Base-by-base conservation (phyloP, 2,113 vertebrate species). In the Coturnix japonica region DNA sequence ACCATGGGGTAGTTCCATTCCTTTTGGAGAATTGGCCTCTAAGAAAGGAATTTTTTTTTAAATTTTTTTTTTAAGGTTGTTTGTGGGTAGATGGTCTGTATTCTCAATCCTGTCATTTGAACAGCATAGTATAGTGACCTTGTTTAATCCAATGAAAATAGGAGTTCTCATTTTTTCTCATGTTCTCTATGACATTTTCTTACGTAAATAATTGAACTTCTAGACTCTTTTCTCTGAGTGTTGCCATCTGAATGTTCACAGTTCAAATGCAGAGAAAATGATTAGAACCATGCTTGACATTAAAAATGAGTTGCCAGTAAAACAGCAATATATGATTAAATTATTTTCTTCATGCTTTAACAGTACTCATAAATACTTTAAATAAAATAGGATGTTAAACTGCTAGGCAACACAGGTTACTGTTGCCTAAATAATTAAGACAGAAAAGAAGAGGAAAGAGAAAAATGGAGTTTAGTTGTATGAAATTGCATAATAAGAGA, bases 301-400 rank as follows among this genome's bases (percentile, higher is more conserved):
- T 79, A 75, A 43, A 47, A 93, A 79, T 37, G 35, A 79, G 44
- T 4, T 76, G 8, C 13, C 89, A 72, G 61, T 56, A 67, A 81
- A 65, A 22, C 8, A 43, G 1, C n/a, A 17, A 2, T 72, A n/a
- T 21, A 20, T 79, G 30, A 33, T 69, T 20, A 30, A 26, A 33
- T 23, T 47, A 60, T 81, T 72, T 56, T 2, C 15, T 87, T 84
- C 0, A 0, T n/a, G 7, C 13, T 82, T 7, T 65, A 39, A 6
- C 41, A 44, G 35, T 61, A 61, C 25, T 26, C 15, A 15, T 39
- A 61, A 61, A 30, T 44, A 33, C 39, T 71, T 71, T 31, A 5
- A 22, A 51, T 37, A 78, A 10, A 22, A 47, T 47, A 47, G 13
- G 11, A 5, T 75, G 26, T 3, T 79, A 1, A 53, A 87, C 59